Evolutionary conservation across 2,113 vertebrate genomes (phyloP), one percentile per base, ranked within the genome.

Genomic region (Embiotoca jacksoni): DNA sequence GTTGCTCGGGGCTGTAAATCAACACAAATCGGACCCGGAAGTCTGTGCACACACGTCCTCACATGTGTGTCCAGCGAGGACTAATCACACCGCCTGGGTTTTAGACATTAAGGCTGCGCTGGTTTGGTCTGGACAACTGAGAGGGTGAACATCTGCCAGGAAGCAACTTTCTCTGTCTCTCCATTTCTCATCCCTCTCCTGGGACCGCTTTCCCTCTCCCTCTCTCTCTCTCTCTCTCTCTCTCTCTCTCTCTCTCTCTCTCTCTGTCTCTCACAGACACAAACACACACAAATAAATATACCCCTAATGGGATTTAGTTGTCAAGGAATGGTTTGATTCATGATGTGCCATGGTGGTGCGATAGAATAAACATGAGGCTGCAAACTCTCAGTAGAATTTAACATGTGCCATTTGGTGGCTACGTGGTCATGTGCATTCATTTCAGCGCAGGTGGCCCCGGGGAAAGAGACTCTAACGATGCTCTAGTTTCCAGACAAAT

Each of bases 251-350:
- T 54, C 37, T 41, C 31, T 52, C 63, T 37, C 23, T 30, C 50
- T 66, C 63, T 53, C 35, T 36, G 3, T 30, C 64, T 63, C 47
- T 23, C 23, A 23, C 23, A 23, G 23, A 23, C 23, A 23, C 23
- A 23, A 23, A 32, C 35, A 61, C 53, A 72, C n/a, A 81, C 73
- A 78, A 33, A 83, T 39, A 79, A 57, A 86, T 47, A 86, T 31
- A 62, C 5, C 23, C 52, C 75, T 89, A 87, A 89, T 91, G 72
- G 84, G 82, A 63, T 78, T 88, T 91, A 66, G 74, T 68, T 76
- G 78, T 83, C 81, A 71, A 73, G 78, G 11, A 84, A 47, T 32
- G 69, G 23, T 79, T 72, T 83, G 84, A 90, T 87, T 90, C 84
- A 79, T 80, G 83, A 78, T 70, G 65, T 81, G 68, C 67, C 58